These are phyloP conservation scores for Myathropa florea DNA, from an alignment of 2,888 invertebrate species.

Conservation along the genomic window DNA sequence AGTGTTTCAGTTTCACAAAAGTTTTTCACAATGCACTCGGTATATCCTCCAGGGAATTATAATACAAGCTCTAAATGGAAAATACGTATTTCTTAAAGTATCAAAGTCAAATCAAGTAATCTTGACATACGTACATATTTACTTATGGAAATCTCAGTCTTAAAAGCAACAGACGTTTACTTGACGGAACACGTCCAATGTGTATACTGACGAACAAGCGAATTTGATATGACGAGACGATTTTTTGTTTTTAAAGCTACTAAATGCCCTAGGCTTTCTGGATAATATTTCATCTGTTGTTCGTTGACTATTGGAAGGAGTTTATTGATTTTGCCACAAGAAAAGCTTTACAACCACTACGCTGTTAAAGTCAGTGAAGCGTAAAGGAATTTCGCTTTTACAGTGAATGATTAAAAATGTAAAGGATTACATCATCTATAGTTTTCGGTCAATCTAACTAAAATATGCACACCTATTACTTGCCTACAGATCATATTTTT, in stretches of 20 bases:
- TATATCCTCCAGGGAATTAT: too few species aligned
- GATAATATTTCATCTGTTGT: not conserved
- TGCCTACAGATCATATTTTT: not conserved
- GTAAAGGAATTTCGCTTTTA: not conserved
- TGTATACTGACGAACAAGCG: not conserved
- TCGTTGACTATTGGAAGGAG: not conserved
- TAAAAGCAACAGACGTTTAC: not conserved
- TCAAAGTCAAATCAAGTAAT: not conserved
- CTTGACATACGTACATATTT: not conserved
- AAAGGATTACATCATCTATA: not conserved
- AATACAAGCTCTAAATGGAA: not conserved
- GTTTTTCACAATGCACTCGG: not conserved
- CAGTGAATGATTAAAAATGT: not conserved
- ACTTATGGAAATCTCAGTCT: not conserved
- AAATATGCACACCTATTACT: too few species aligned
- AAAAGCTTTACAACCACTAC: not conserved
- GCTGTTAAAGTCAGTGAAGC: not conserved
- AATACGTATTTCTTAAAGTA: not conserved
- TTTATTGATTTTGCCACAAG: not conserved
- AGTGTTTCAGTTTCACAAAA: not conserved
- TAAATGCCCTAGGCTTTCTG: not conserved
- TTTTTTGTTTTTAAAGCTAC: not conserved
- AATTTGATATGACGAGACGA: not conserved
- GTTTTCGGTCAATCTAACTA: not conserved
- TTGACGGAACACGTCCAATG: not conserved